Evolutionary conservation across 1,140 invertebrate species (phyloP).

Genomic region (Drosophila grimshawi): DNA sequence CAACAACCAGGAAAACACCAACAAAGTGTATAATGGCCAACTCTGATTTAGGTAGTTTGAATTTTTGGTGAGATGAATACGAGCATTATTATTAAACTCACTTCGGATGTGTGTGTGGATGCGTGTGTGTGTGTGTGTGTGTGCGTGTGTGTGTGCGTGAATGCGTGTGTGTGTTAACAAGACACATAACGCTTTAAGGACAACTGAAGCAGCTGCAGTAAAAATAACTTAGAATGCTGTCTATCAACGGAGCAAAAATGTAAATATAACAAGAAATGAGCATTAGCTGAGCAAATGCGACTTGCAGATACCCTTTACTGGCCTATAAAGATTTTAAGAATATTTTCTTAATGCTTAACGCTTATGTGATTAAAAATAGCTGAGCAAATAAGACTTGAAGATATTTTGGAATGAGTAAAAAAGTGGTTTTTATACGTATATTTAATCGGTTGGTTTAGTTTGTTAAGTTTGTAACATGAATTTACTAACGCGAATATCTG

Average conservation of each 20-base stretch:
- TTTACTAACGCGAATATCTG: too few relatives aligned
- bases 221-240: slow-evolving; percentile 18
- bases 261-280: slow-evolving; percentile 20
- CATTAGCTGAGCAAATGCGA: not conserved
- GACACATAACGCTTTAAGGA: slow-evolving; percentile 55
- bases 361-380: too few relatives aligned
- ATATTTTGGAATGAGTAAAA: too few relatives aligned
- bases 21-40: slow-evolving; percentile 27
- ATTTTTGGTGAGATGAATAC: slow-evolving; percentile 39
- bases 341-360: not conserved
- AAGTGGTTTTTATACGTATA: too few relatives aligned
- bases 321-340: not conserved
- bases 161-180: slow-evolving; percentile 33
- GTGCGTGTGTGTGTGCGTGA: not conserved
- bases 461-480: too few relatives aligned
- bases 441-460: too few relatives aligned
- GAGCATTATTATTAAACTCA: slow-evolving; percentile 66
- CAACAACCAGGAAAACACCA: slow-evolving; percentile 15
- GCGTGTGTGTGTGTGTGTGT: slow-evolving; percentile 12
- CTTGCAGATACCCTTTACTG: not conserved
- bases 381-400: too few relatives aligned
- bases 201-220: slow-evolving; percentile 36
- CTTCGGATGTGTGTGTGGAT: slow-evolving; percentile 8
- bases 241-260: slow-evolving; percentile 28
- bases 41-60: slow-evolving; percentile 33